Percentiles rank a stretch among this genome's conserved stretches.
These are phyloP conservation scores for Cephalopholis sonnerati DNA, from an alignment of 2,113 vertebrate genomes.

Conservation along the genomic window DNA sequence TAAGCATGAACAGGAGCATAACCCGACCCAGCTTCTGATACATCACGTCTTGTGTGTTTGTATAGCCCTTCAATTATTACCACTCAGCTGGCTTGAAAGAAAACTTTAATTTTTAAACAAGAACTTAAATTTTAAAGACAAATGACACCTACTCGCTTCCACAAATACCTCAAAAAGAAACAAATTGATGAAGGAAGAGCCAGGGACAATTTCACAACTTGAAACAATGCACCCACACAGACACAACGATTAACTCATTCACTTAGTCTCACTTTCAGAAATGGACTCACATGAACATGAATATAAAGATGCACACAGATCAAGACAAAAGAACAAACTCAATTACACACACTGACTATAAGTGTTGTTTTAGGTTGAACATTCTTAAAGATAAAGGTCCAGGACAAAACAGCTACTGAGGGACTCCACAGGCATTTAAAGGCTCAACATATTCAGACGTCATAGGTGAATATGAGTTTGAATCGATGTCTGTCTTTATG, in stretches of 20 bases:
- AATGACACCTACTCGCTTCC: background rate
- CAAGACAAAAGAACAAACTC: background rate
- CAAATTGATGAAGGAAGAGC: too few species aligned
- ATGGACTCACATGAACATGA: background rate
- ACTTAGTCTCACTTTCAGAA: background rate
- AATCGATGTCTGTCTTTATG: background rate
- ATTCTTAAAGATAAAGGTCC: too few species aligned
- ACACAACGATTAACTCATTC: background rate
- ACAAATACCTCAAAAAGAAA: background rate
- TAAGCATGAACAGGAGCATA: background rate
- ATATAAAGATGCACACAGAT: background rate
- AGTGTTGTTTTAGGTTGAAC: background rate
- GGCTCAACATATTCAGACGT: background rate
- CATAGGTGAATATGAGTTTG: background rate
- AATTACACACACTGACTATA: background rate
- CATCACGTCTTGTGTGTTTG: background rate
- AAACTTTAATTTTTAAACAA: background rate
- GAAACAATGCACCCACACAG: background rate
- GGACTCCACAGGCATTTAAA: too few species aligned
- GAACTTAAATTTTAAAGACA: background rate
- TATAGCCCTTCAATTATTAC: background rate
- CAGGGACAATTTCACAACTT: background rate
- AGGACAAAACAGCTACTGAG: too few species aligned
- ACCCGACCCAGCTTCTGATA: background rate
- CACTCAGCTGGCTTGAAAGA: background rate